Conservation (phyloP, 2,888 invertebrate species). For the Napeogenes inachia region DNA sequence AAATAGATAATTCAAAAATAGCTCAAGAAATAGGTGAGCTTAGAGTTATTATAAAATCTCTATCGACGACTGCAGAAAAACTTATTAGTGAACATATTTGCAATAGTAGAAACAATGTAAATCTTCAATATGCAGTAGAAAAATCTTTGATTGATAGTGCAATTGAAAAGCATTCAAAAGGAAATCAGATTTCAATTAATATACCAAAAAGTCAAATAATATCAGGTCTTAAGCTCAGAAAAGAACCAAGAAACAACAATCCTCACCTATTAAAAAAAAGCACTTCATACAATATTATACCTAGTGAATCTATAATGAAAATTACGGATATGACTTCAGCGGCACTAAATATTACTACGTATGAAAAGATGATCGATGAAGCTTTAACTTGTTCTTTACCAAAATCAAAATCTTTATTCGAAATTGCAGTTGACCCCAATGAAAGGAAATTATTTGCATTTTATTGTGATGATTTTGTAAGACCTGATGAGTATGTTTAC, state of each 20-base stretch:
- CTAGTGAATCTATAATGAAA: constrained; percentile 60
- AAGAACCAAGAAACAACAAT: constrained; percentile 43
- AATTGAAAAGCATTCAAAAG: constrained; percentile 33
- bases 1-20: constrained; percentile 34
- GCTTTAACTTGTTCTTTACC: constrained; percentile 37
- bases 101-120: constrained; percentile 6
- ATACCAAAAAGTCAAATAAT: constrained; percentile 33
- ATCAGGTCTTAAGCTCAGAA: constrained; percentile 46
- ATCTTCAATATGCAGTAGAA: background rate
- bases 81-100: constrained; percentile 43
- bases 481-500: constrained; percentile 17
- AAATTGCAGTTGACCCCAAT: constrained; percentile 37
- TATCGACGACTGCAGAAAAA: constrained; percentile 47
- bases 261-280: constrained; percentile 47
- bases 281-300: constrained; percentile 59
- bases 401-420: constrained; percentile 46
- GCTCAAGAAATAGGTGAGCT: constrained; percentile 52
- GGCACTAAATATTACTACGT: constrained; percentile 31
- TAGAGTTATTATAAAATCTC: constrained; percentile 47
- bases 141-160: background rate
- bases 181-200: constrained; percentile 45
- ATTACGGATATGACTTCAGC: constrained; percentile 64
- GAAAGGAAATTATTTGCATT: constrained; percentile 43
- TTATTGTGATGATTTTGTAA: constrained; percentile 39
- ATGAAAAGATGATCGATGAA: constrained; percentile 31